These are phyloP conservation scores for Anthrax anthrax DNA, from an alignment of 2,888 invertebrate genomes.

Conservation along the genomic window DNA sequence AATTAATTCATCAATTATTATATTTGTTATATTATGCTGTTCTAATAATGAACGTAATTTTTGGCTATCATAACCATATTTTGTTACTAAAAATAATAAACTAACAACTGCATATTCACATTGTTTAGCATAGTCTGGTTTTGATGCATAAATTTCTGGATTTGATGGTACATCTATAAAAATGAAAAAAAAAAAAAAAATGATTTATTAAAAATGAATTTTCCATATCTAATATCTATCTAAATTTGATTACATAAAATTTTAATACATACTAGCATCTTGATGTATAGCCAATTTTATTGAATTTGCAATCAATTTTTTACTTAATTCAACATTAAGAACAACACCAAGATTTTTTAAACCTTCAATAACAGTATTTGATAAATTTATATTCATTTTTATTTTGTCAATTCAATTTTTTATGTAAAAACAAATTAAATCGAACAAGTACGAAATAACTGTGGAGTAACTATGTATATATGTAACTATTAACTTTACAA, in stretches of 20 bases:
- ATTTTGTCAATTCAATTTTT: too few species aligned
- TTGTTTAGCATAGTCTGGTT: constrained; percentile 28
- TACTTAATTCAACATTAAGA: constrained; percentile 22
- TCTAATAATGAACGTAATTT: constrained; percentile 24
- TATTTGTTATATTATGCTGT: constrained; percentile 17
- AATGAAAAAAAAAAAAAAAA: not conserved
- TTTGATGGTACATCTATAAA: constrained; percentile 28
- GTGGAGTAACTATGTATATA: too few species aligned
- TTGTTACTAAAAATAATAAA: constrained; percentile 25
- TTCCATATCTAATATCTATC: not conserved
- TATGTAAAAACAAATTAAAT: too few species aligned
- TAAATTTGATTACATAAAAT: not conserved
- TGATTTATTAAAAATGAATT: not conserved
- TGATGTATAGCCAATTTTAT: constrained; percentile 28
- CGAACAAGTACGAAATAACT: too few species aligned
- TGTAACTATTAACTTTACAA: too few species aligned
- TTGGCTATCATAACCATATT: constrained; percentile 22
- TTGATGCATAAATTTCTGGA: constrained; percentile 31
- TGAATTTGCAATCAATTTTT: constrained; percentile 28
- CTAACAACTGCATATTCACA: constrained; percentile 31
- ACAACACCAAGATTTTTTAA: constrained; percentile 23
- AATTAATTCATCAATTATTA: constrained; percentile 23
- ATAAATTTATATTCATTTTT: constrained; percentile 16
- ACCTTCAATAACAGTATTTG: constrained; percentile 25
- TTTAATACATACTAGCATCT: constrained; percentile 25